phyloP scores from a whole-genome alignment of 2,888 invertebrate genomes.

The Portevinia maculata region DNA sequence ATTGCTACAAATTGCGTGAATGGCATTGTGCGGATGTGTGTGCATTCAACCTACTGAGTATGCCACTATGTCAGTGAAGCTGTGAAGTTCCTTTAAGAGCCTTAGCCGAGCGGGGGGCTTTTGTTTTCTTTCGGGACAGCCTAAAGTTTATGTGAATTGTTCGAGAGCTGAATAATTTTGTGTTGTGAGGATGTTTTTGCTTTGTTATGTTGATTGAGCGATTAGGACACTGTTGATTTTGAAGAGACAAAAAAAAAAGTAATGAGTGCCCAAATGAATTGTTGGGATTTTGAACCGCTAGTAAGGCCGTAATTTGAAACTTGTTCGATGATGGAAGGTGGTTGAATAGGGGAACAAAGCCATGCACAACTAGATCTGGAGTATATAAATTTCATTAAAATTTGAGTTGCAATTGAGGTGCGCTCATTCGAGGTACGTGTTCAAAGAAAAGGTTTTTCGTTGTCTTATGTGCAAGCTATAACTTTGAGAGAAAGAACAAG shows the following conservation, averaged over 20 bases:
- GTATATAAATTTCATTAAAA: too few species aligned
- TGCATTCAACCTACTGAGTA: constrained; percentile 35
- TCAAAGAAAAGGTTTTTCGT: neutral
- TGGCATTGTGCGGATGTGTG: constrained; percentile 50
- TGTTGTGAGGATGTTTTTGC: constrained; percentile 18
- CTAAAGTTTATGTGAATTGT: constrained; percentile 59
- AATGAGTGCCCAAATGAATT: neutral
- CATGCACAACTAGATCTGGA: too few species aligned
- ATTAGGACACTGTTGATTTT: constrained; percentile 22
- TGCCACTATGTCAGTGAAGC: constrained; percentile 69
- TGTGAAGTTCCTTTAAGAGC: constrained; percentile 70
- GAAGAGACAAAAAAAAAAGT: neutral
- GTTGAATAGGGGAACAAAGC: too few species aligned
- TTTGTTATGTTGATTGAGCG: neutral
- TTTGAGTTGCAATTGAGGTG: too few species aligned
- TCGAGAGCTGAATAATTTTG: constrained; percentile 58
- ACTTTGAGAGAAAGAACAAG: too few species aligned
- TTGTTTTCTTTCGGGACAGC: constrained; percentile 30
- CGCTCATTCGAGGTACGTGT: neutral
- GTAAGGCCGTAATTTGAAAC: constrained; percentile 17
- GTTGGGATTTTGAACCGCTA: neutral
- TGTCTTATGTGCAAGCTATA: too few species aligned
- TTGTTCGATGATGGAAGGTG: neutral
- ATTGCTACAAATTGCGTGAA: constrained; percentile 73
- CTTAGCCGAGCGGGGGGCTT: constrained; percentile 14